These are phyloP conservation scores for Bergia sp. DNA, from an alignment of 92 coral and sea anemone species.

Conservation along the genomic window DNA sequence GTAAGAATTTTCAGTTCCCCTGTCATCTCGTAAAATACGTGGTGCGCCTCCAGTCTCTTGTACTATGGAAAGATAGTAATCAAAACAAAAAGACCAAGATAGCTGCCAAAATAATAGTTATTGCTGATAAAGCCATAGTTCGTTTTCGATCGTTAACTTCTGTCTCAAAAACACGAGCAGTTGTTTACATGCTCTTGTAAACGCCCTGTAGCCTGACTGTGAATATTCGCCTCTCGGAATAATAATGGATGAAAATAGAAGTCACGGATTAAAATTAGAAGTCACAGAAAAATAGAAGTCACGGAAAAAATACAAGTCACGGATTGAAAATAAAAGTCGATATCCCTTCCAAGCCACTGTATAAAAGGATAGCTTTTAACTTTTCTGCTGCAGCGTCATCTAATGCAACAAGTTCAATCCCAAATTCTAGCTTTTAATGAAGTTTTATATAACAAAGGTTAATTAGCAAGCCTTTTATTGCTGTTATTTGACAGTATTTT, in stretches of 20 bases:
- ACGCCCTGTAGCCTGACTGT: neutral
- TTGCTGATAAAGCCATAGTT: neutral
- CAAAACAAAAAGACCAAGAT: too few relatives aligned
- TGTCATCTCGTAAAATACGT: neutral
- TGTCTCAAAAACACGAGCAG: constrained; percentile 2
- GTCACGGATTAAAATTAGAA: neutral
- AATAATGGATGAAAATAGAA: neutral
- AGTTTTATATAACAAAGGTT: too few relatives aligned
- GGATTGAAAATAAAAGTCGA: neutral
- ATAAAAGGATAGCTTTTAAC: too few relatives aligned
- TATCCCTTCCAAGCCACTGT: too few relatives aligned
- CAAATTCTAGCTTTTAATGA: too few relatives aligned
- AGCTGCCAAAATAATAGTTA: too few relatives aligned
- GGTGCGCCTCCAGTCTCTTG: neutral
- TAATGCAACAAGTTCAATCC: too few relatives aligned
- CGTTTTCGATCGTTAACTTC: neutral
- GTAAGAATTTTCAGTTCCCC: constrained; percentile 6
- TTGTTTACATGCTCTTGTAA: constrained; percentile 12
- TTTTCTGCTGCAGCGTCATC: too few relatives aligned
- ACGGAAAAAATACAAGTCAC: neutral
- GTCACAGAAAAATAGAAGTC: neutral
- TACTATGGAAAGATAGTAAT: neutral
- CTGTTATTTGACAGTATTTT: too few relatives aligned
- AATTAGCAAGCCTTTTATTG: too few relatives aligned
- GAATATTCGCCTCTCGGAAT: neutral